Evolutionary conservation across 2,113 vertebrate species (phyloP).

Genomic region (Peromyscus leucopus): DNA sequence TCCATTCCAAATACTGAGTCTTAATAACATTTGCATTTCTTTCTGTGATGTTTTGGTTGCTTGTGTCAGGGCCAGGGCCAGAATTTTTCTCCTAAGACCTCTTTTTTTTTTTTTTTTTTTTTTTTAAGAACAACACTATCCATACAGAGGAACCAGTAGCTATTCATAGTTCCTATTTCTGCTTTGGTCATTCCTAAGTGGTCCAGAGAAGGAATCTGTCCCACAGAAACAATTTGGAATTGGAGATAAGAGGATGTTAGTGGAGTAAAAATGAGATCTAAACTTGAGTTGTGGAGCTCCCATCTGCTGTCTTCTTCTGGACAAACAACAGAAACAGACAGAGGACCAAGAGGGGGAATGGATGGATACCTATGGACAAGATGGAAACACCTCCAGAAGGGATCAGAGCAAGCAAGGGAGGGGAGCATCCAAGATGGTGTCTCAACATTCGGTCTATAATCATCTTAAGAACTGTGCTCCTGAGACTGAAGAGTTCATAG

Average conservation of each 20-base stretch:
- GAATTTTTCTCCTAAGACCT: not conserved
- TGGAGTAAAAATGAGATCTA: conserved; percentile 7
- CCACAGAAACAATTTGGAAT: not conserved
- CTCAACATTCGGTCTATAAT: not conserved
- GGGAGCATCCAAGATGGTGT: not conserved
- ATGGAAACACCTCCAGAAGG: not conserved
- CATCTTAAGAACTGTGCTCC: not conserved
- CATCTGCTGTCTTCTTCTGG: not conserved
- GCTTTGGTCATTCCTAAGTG: not conserved
- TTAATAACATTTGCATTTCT: not conserved
- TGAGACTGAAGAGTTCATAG: not conserved
- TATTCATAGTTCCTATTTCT: not conserved
- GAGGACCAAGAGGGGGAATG: not conserved
- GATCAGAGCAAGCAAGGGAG: not conserved
- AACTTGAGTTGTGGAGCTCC: not conserved
- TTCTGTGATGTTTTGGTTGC: not conserved
- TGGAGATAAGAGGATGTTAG: not conserved
- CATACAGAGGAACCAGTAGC: not conserved
- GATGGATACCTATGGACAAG: not conserved
- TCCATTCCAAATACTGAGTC: not conserved
- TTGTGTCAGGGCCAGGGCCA: not conserved
- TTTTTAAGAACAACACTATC: not conserved
- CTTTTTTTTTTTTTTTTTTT: not conserved
- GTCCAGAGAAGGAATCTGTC: not conserved
- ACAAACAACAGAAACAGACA: not conserved